Base-by-base conservation (phyloP, 2,113 vertebrate species). In the Toxostoma redivivum region DNA sequence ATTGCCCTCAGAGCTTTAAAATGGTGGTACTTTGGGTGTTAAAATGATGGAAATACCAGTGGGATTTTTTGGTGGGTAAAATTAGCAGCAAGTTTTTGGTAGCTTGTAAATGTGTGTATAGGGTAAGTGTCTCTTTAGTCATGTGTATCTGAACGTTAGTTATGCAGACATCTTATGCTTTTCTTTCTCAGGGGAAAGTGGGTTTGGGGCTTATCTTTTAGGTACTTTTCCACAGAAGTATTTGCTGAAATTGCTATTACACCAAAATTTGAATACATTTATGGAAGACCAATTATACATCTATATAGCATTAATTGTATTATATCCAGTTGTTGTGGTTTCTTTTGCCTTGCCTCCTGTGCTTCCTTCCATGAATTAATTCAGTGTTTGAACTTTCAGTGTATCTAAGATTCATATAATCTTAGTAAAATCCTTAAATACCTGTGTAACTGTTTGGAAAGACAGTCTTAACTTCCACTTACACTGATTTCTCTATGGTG, bases 1-100 rank as follows among this genome's bases (percentile, higher is more conserved):
- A 92, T 85, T 91, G 56, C 51, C 67, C 76, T 81, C 25, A 60
- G 27, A 84, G 86, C 54, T 93, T 66, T 93, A 87, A 87, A 91
- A 27, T 56, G 80, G 30, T 90, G n/a, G 37, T 93, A 92, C 50
- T 84, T 67, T 25, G n/a, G 22, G 50, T 95, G 92, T 91, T 94
- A 67, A 88, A 96, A 84, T 71, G 62, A 81, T 83, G 35, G 87
- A 95, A 93, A 74, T 88, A 76, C 17, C 89, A 73, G 0, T 81
- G 85, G 14, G 31, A 28, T 35, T 69, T 73, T 85, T 66, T 72
- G 17, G 7, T 65, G 72, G 48, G 42, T 78, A 94, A 86, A 94
- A 58, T 42, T 4, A 61, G 30, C 53, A 73, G 71, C 35, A 94
- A 57, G 45, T 57, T 94, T 96, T 77, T 44, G 35, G 56, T 66